Evolutionary conservation across 2,113 vertebrate genomes (phyloP), one percentile per base, ranked within the genome.

Genomic region (Pogonocichla stellata): DNA sequence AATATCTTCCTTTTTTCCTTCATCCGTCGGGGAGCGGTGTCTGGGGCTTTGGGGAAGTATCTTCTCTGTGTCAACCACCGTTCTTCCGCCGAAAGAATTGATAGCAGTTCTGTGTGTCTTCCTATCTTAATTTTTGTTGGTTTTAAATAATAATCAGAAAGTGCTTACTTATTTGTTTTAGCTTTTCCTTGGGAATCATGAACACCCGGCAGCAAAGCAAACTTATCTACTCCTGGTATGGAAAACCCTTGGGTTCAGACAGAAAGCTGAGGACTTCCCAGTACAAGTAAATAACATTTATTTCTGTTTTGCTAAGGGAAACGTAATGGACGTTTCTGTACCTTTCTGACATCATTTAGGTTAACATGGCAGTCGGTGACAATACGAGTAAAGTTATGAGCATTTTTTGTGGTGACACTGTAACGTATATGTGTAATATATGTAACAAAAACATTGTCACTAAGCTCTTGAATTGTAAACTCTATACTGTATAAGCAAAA

Each of bases 161-260:
- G 17, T 10, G 9, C 16, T n/a, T 47, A 6, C 28, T 24, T 12
- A 1, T 43, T 71, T 86, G 6, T 31, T 92, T 60, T 67, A 83
- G 93, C 11, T 57, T 77, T 71, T 75, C 14, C 3, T 70, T 66
- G 88, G 92, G 80, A 97, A 86, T 62, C 83, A 98, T 98, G 98
- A 98, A 97, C 36, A 98, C 98, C 12, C 97, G 98, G 34, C 88
- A 96, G 51, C 98, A 97, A 92, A 95, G 95, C 48, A 96, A 92
- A 51, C 83, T 98, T 13, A 45, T 12, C 19, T 99, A 98, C 74
- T 97, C 92, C 17, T 99, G 99, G 99, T 75, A 95, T 33, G 98
- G 98, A 69, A 87, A 51, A 23, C 96, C 98, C 2, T 5, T 81
- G 36, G 36, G 2, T 66, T 91, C 65, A 7, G 98, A 99, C 92